These are phyloP conservation scores for Mungos mungo DNA, from an alignment of 2,113 vertebrate genomes.

Conservation along the genomic window DNA sequence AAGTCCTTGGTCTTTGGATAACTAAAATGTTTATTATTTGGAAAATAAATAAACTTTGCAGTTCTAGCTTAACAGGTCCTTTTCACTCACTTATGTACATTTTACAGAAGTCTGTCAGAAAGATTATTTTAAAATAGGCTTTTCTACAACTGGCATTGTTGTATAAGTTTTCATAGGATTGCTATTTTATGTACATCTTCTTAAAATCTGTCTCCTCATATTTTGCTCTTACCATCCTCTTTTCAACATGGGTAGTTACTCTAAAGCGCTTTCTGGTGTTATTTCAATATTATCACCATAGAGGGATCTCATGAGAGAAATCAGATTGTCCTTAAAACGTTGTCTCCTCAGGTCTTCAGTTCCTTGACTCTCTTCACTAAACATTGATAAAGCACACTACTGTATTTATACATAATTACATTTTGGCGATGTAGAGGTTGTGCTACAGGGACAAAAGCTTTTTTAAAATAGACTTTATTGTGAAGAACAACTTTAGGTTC, in stretches of 20 bases:
- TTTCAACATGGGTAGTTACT: not conserved
- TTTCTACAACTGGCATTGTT: not conserved
- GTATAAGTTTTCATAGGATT: not conserved
- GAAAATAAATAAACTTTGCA: not conserved
- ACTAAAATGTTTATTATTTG: not conserved
- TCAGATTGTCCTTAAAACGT: not conserved
- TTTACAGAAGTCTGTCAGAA: slow-evolving; percentile 20
- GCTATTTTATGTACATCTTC: not conserved
- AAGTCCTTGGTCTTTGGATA: not conserved
- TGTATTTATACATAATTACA: not conserved
- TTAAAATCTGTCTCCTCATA: not conserved
- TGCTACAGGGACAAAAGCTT: not conserved
- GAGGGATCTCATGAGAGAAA: not conserved
- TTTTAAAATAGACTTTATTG: not conserved
- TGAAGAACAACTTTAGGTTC: not conserved
- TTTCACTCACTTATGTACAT: not conserved
- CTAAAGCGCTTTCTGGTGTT: not conserved
- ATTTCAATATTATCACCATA: not conserved
- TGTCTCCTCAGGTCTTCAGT: not conserved
- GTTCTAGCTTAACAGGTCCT: not conserved
- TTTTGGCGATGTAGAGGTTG: not conserved
- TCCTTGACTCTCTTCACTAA: not conserved
- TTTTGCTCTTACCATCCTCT: not conserved
- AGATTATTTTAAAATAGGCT: not conserved
- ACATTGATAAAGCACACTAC: not conserved